Evolutionary conservation across 2,797 vertebrate species (phyloP).

Genomic region (Mormyrops boulengeri): DNA sequence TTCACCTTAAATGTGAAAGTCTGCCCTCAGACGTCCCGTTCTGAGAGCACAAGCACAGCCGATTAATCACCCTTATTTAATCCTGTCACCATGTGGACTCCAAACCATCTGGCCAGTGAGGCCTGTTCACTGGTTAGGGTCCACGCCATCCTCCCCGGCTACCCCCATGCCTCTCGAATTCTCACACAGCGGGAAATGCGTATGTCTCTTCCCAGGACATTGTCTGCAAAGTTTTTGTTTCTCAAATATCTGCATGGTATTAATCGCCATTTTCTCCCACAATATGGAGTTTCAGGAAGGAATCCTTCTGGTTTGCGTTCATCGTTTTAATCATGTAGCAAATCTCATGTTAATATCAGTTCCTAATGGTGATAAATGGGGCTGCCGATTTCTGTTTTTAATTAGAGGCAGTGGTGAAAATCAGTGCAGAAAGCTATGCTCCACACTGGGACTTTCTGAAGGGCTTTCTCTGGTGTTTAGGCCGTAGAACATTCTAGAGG

Average conservation of each 20-base stretch:
- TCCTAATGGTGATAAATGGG: not conserved
- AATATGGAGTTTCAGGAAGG: not conserved
- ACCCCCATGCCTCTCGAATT: not conserved
- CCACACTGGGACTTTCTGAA: not conserved
- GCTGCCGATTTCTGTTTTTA: not conserved
- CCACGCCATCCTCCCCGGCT: not conserved
- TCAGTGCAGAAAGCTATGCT: not conserved
- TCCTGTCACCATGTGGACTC: constrained; percentile 36
- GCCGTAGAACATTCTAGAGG: not conserved
- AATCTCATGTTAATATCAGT: not conserved
- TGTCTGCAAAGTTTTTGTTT: not conserved
- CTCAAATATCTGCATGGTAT: not conserved
- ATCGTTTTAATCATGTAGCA: not conserved
- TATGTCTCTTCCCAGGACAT: not conserved
- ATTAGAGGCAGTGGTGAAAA: not conserved
- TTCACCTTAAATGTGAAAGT: constrained; percentile 30
- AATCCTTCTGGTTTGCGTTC: not conserved
- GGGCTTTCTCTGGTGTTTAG: not conserved
- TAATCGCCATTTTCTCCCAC: not conserved
- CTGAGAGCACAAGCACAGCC: constrained; percentile 42
- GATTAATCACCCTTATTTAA: constrained; percentile 53
- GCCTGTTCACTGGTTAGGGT: not conserved
- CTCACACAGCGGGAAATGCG: not conserved
- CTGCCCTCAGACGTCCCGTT: constrained; percentile 31
- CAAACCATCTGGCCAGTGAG: constrained; percentile 38